Evolutionary conservation across 1,140 invertebrate genomes (phyloP).

Genomic region (Rhagoletis zephyria): DNA sequence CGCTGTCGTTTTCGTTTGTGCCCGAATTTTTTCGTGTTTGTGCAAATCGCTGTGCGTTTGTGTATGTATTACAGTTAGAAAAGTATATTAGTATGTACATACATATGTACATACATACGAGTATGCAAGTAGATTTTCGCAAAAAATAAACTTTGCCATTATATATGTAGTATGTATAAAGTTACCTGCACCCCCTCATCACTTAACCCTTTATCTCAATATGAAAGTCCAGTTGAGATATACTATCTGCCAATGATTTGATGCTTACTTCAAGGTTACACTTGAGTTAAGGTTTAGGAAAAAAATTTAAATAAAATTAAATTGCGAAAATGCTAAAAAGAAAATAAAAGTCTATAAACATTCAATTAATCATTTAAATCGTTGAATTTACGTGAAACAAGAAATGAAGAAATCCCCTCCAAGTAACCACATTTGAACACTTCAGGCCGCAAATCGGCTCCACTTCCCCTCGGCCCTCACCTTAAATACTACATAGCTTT

Average conservation of each 20-base stretch:
- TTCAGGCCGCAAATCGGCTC: neutral
- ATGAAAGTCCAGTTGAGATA: neutral
- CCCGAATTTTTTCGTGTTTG: slow-evolving; percentile 16
- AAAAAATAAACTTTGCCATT: neutral
- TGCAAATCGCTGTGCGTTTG: neutral
- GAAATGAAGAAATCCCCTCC: slow-evolving; percentile 31
- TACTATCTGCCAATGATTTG: neutral
- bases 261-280: neutral
- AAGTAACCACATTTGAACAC: neutral
- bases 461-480: neutral
- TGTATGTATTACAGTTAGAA: slow-evolving; percentile 35
- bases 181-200: too few species aligned
- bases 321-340: neutral
- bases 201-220: too few species aligned
- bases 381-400: slow-evolving; percentile 23
- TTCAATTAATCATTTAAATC: neutral
- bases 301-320: too few species aligned
- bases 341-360: neutral
- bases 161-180: too few species aligned
- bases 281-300: too few species aligned
- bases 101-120: too few species aligned
- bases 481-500: neutral
- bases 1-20: slow-evolving; percentile 34
- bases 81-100: neutral
- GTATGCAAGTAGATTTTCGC: too few species aligned